These are phyloP conservation scores for Xestia ashworthii DNA, from an alignment of 2,888 invertebrate species.

Conservation along the genomic window DNA sequence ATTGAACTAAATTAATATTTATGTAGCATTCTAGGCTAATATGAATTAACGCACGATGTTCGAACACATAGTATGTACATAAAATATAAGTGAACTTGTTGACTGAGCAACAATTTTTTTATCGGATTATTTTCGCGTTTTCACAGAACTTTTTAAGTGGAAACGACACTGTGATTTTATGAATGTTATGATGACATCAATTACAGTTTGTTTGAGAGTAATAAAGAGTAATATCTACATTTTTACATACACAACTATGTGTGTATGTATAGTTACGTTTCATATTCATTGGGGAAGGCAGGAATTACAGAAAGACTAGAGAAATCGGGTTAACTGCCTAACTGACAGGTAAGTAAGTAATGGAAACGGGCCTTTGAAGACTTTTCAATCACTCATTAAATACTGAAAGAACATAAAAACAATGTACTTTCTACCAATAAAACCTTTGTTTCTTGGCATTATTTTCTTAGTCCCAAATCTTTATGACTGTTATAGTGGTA, in stretches of 20 bases:
- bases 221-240: not conserved
- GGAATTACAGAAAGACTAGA: too few relatives aligned
- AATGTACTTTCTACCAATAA: too few relatives aligned
- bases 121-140: not conserved
- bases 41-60: slow-evolving; percentile 6
- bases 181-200: slow-evolving; percentile 2
- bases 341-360: too few relatives aligned
- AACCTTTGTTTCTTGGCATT: too few relatives aligned
- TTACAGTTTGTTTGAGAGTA: slow-evolving; percentile 11
- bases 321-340: not conserved
- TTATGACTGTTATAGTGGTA: too few relatives aligned
- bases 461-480: too few relatives aligned
- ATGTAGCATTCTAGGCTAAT: not conserved
- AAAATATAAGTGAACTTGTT: slow-evolving; percentile 1
- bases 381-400: too few relatives aligned
- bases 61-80: not conserved
- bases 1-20: slow-evolving; percentile 35
- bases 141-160: slow-evolving; percentile 1
- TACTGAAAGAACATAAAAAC: too few relatives aligned
- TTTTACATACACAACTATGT: not conserved
- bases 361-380: too few relatives aligned
- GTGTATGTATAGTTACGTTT: too few relatives aligned
- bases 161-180: slow-evolving; percentile 2
- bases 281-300: too few relatives aligned
- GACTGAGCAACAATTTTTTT: not conserved